Conservation (phyloP, 2,888 invertebrate genomes). For the Pammene fasciana region DNA sequence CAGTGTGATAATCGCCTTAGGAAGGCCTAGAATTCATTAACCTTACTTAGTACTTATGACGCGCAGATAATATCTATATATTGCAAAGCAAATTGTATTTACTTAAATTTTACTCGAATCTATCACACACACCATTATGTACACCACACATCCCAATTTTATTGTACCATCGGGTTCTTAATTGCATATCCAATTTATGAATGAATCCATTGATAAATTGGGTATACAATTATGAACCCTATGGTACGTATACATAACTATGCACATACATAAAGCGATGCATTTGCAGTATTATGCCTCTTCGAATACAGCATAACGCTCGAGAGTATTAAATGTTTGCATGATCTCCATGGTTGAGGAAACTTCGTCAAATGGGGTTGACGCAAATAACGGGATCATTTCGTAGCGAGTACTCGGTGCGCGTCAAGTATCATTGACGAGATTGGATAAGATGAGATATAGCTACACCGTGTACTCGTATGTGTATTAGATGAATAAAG, state of each 20-base stretch:
- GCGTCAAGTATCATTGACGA: constrained; percentile 20
- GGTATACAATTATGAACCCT: too few relatives aligned
- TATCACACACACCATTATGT: too few relatives aligned
- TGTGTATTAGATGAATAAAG: constrained; percentile 1
- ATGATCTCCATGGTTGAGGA: constrained; percentile 21
- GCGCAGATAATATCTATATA: too few relatives aligned
- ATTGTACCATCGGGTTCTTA: too few relatives aligned
- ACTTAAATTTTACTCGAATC: too few relatives aligned
- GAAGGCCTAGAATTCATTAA: too few relatives aligned
- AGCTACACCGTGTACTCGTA: background rate
- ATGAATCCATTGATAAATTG: too few relatives aligned
- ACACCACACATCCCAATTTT: too few relatives aligned
- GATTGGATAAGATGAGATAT: constrained; percentile 19
- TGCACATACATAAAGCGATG: background rate
- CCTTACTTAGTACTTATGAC: too few relatives aligned
- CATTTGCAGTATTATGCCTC: constrained; percentile 1
- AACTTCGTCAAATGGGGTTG: constrained; percentile 24
- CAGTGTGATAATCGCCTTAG: too few relatives aligned
- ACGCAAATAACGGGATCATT: constrained; percentile 29
- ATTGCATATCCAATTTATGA: too few relatives aligned
- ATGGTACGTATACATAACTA: background rate
- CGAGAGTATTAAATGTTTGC: constrained; percentile 15
- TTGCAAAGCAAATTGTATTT: too few relatives aligned
- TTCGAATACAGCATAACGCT: constrained; percentile 21
- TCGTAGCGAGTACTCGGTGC: constrained; percentile 7